Conservation (phyloP, 2,888 invertebrate genomes). For the Tineola bisselliella region DNA sequence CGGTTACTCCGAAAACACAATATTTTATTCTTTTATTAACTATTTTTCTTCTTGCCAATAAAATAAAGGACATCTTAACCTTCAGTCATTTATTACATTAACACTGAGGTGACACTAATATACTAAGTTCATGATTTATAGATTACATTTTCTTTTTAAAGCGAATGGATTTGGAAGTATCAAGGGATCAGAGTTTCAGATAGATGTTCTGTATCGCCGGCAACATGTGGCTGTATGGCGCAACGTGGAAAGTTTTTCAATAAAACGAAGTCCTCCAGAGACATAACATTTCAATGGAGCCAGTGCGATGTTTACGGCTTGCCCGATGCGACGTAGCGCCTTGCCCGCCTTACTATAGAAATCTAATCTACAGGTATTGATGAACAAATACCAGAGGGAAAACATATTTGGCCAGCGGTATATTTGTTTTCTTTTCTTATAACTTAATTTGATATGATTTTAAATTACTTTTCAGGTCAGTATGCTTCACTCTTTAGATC, state of each 20-base stretch:
- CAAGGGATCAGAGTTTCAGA: slow-evolving; percentile 4
- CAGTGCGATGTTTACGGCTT: slow-evolving; percentile 49
- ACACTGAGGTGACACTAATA: too few relatives aligned
- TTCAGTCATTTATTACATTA: too few relatives aligned
- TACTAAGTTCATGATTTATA: slow-evolving; percentile 5
- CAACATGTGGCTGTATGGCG: slow-evolving; percentile 31
- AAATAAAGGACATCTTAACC: too few relatives aligned
- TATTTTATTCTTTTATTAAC: too few relatives aligned
- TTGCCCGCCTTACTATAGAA: slow-evolving; percentile 23
- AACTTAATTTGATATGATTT: too few relatives aligned
- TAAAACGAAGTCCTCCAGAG: slow-evolving; percentile 58
- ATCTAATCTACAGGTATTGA: slow-evolving; percentile 48
- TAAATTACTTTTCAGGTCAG: too few relatives aligned
- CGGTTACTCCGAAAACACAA: too few relatives aligned
- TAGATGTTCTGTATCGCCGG: slow-evolving; percentile 19
- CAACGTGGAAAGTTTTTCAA: slow-evolving; percentile 57
- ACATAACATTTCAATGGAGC: slow-evolving; percentile 57
- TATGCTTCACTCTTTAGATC: too few relatives aligned
- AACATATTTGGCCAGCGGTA: too few relatives aligned
- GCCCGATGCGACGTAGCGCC: slow-evolving; percentile 22
- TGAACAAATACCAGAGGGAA: slow-evolving; percentile 24
- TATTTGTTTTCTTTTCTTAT: too few relatives aligned
- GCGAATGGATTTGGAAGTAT: slow-evolving; percentile 7
- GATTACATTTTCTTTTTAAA: not conserved
- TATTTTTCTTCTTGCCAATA: too few relatives aligned